A percentile compares a stretch with the other conserved stretches of the same genome.
phyloP scores from a whole-genome alignment of 2,797 vertebrate genomes.

The Sphenodon punctatus region DNA sequence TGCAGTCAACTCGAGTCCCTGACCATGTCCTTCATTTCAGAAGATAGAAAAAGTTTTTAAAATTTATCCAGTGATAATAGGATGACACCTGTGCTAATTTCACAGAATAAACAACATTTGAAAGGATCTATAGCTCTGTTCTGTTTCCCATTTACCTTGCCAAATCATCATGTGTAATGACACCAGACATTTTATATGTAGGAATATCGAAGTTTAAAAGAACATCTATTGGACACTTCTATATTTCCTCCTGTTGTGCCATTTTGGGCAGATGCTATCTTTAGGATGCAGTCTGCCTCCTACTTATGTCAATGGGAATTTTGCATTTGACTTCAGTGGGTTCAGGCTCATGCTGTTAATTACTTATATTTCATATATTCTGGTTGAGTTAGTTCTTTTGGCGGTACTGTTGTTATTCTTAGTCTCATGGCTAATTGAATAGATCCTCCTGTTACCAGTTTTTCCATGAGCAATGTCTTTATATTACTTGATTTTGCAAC shows the following conservation, averaged over 20 bases:
- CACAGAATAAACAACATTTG: background rate
- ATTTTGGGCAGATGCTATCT: background rate
- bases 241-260: background rate
- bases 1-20: too few species aligned
- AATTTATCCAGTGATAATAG: background rate
- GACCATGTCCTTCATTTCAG: background rate
- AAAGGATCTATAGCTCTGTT: background rate
- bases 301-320: too few species aligned
- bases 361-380: too few species aligned
- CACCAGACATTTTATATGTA: background rate
- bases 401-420: background rate
- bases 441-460: background rate
- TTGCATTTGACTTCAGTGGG: too few species aligned
- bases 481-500: background rate
- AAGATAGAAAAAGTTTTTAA: background rate
- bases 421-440: background rate
- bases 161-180: conserved; percentile 29
- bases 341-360: too few species aligned
- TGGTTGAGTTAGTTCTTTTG: background rate
- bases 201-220: conserved; percentile 23
- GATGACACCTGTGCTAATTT: background rate
- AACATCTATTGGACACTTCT: background rate
- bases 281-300: too few species aligned
- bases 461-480: background rate
- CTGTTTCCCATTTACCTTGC: background rate